Base-by-base conservation (phyloP, 2,797 vertebrate species). In the Selene dorsalis region DNA sequence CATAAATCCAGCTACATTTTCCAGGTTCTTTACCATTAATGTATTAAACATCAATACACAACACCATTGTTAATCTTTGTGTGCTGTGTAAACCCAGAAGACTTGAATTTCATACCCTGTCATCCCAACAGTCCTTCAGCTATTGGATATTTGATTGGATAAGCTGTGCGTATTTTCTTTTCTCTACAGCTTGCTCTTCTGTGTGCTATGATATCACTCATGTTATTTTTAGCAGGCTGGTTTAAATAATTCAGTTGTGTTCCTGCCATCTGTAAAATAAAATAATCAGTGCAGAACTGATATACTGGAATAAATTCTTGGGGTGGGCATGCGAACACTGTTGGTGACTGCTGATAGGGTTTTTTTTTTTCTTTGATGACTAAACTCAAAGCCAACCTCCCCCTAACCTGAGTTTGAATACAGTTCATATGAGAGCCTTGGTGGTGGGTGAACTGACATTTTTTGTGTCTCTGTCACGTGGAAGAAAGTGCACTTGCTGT, bases 401-500 rank as follows among this genome's bases (percentile, higher is more conserved):
- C 69, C 20, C 73, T 53, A 5, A 43, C 53, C 41, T 18, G 10
- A 39, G 18, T 30, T 10, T 28, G 4, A 55, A 77, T 6, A 69
- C n/a, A 65, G 80, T 87, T 88, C 83, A 87, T 76, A 77, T 48
- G 90, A 94, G 92, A 95, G 92, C 93, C 94, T 82, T 91, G 92
- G 90, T 86, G 84, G 87, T 85, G 89, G 83, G 82, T 90, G 84
- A 89, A 75, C 64, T 80, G 76, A 91, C 88, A 92, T 93, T 91
- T 92, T 94, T 91, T 94, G 90, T 86, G 87, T 92, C 88, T 92
- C 63, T 78, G 86, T 88, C 83, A 83, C 24, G 60, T 78, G 87
- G 81, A 78, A 91, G 69, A 87, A 89, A 90, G 90, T 95, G 94
- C 83, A 91, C 90, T 94, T 93, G 92, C 91, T 93, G 87, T 90